Evolutionary conservation across 2,888 invertebrate genomes (phyloP), one percentile per base, ranked within the genome.

Genomic region (Ornithoptera priamus): DNA sequence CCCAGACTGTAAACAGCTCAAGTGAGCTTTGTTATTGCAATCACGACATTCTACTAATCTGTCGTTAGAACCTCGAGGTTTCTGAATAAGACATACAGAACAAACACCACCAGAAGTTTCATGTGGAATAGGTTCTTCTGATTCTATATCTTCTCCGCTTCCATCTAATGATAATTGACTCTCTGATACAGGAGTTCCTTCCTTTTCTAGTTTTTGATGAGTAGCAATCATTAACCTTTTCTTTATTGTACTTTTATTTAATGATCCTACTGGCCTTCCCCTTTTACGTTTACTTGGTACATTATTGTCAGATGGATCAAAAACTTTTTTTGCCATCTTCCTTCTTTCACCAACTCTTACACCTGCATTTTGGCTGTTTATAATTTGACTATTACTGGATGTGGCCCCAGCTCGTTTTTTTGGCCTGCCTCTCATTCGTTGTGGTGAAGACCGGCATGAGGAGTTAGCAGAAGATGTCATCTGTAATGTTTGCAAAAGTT

Each of bases 271-370:
- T 17, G 95, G 95, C 63, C 95, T 92, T 1, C 96, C 96, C 71
- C 96, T 89, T 85, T 95, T 95, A 62, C 95, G 89, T 80, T 95
- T 94, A 75, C 93, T 94, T 15, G 97, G 96, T 56, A 96, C 88
- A 85, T 96, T 96, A 75, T 95, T 96, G 78, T 97, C 97, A 0
- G 97, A 97, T 3, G 97, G 97, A 86, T 97, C 97, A 81, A 97
- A 97, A 0, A 97, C 97, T 82, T 96, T 96, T 81, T 96, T 97
- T 0, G 96, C 97, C 93, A 96, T 95, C 94, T 96, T 94, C 67
- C 94, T 87, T 73, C 94, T 85, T 76, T 94, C 94, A 12, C 94
- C 94, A 24, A 94, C 94, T 53, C 94, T 88, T 10, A 94, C 90
- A 20, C 82, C 90, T 7, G 89, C 84, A 78, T 84, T 89, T 65